phyloP scores from a whole-genome alignment of 2,888 invertebrate genomes.

The Dexiosoma caninum region DNA sequence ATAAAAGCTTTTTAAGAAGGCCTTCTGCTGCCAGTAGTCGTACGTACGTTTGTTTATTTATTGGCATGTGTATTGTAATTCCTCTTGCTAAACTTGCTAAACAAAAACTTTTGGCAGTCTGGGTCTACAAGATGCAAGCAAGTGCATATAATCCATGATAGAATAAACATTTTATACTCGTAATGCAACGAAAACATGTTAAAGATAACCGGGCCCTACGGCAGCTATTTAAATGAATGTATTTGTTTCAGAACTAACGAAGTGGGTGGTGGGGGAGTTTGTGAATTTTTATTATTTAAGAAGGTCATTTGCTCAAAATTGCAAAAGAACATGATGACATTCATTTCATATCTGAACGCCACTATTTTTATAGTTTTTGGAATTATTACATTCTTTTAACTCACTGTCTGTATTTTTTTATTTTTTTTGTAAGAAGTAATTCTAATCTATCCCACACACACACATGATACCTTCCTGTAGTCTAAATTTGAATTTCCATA shows the following conservation, averaged over 20 bases:
- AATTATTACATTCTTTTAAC: constrained; percentile 18
- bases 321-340: no score
- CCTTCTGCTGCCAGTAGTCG: background rate
- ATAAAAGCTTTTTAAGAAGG: no score
- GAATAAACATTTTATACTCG: constrained; percentile 10
- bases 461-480: background rate
- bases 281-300: no score
- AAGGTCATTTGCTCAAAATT: no score
- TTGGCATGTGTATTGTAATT: constrained; percentile 12
- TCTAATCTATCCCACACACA: background rate
- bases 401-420: no score
- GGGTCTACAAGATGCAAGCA: constrained; percentile 28
- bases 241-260: background rate
- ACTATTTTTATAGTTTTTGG: no score
- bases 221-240: background rate
- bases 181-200: constrained; percentile 16
- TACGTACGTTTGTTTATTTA: background rate
- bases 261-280: no score
- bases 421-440: background rate
- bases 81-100: constrained; percentile 29
- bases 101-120: constrained; percentile 40
- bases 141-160: constrained; percentile 37
- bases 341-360: no score
- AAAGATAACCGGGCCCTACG: constrained; percentile 1
- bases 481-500: constrained; percentile 31